Conservation (phyloP, 2,113 vertebrate genomes). For the Cranoglanis bouderius region DNA sequence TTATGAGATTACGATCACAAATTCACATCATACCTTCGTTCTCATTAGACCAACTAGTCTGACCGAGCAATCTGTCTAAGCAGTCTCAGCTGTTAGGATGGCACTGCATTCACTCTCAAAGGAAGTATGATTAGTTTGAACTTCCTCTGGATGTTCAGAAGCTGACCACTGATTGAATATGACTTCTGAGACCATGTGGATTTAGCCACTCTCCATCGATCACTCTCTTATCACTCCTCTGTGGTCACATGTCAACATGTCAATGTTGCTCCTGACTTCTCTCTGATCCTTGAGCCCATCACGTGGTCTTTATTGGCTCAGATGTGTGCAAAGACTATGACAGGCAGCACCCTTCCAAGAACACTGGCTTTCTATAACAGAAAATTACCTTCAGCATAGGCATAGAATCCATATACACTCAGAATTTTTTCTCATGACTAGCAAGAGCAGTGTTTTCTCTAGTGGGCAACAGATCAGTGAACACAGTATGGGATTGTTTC, state of each 20-base stretch:
- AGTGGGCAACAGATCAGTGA: constrained; percentile 33
- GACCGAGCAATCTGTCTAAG: constrained; percentile 31
- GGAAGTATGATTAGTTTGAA: constrained; percentile 15
- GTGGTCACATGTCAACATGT: constrained; percentile 40
- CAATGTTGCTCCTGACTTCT: constrained; percentile 28
- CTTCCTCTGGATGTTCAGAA: constrained; percentile 9
- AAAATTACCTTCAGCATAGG: constrained; percentile 7
- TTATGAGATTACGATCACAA: constrained; percentile 27
- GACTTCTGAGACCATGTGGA: constrained; percentile 45
- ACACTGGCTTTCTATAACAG: neutral
- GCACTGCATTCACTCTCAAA: constrained; percentile 1
- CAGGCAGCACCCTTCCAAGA: neutral
- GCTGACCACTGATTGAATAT: constrained; percentile 22
- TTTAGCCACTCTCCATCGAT: constrained; percentile 42
- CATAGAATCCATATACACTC: neutral
- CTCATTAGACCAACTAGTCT: constrained; percentile 25
- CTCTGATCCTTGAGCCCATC: constrained; percentile 28
- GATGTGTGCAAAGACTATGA: constrained; percentile 20
- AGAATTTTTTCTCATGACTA: neutral
- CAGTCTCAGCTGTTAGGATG: constrained; percentile 34
- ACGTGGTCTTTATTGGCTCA: constrained; percentile 48
- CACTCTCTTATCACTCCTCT: constrained; percentile 46
- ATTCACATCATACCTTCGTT: constrained; percentile 29
- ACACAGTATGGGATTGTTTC: constrained; percentile 15
- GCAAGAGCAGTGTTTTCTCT: constrained; percentile 16